Base-by-base conservation (phyloP, 53 echinoderm and acorn worm species). In the Astropecten irregularis region DNA sequence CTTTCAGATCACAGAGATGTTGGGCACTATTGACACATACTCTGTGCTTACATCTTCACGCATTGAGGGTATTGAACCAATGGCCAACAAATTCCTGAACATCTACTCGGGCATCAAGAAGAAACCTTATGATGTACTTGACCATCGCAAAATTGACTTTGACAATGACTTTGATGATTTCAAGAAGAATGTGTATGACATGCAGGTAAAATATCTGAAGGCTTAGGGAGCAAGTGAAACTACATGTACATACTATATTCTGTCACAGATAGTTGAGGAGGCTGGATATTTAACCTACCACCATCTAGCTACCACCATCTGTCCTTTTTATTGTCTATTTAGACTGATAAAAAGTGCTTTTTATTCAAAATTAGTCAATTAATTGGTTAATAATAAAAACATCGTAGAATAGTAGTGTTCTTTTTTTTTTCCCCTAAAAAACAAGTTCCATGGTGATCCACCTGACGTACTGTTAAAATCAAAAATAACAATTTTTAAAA, bases 161-260 rank as follows among this genome's bases (percentile, higher is more conserved):
- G 97, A 96, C 85, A 85, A 89, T 36, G 97, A 96, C 68, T 96
- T 87, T 86, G 93, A 96, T 50, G 97, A 94, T 21, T 96, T 96
- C 86, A 94, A 94, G 92, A 89, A 84, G 66, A 67, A 87, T 51
- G 68, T 96, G 29, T 93, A 77, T 83, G 88, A 96, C 66, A 81
- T 96, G 32, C 92, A 94, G 89, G 96, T 95, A 32, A 71, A 89
- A 77, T 22, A 35, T 30, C 6, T 73, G n/a, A n/a, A n/a, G n/a
- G n/a, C 2, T n/a, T n/a, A n/a, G n/a, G n/a, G n/a, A n/a, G n/a
- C n/a, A n/a, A n/a, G n/a, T n/a, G n/a, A n/a, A n/a, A n/a, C n/a
- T n/a, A n/a, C n/a, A n/a, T n/a, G n/a, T n/a, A n/a, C n/a, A n/a
- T n/a, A n/a, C n/a, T n/a, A n/a, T n/a, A n/a, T n/a, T n/a, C n/a